Conservation (phyloP, 2,888 invertebrate genomes). For the Pristionchus fissidentatus region DNA sequence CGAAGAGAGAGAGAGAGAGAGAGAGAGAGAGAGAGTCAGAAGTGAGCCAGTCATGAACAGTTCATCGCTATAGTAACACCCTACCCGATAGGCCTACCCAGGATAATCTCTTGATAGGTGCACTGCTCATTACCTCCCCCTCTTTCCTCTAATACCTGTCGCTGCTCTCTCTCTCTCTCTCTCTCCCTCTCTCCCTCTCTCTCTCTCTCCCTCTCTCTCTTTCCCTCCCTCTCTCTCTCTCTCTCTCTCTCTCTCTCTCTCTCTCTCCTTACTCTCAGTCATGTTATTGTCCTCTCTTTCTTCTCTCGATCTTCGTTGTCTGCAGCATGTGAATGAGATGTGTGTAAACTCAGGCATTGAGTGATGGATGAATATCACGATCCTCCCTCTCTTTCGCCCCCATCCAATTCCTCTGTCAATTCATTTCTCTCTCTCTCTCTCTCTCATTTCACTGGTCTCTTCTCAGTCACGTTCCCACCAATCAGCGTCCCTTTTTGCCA, state of each 20-base stretch:
- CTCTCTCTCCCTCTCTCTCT: background rate
- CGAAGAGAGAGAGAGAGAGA: no score
- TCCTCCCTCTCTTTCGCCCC: background rate
- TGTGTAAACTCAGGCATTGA: slow-evolving; percentile 18
- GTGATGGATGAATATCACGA: slow-evolving; percentile 33
- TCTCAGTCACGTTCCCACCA: no score
- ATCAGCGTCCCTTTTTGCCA: background rate
- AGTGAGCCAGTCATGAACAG: no score
- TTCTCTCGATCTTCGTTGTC: background rate
- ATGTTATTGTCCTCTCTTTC: background rate
- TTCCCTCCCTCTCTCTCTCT: background rate
- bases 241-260: background rate
- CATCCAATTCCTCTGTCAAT: slow-evolving; percentile 9
- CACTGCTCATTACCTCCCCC: background rate
- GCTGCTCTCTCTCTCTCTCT: background rate
- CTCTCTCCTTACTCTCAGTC: background rate
- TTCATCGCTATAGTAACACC: no score
- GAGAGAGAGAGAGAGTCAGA: no score
- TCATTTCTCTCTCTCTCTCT: background rate
- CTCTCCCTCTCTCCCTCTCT: background rate
- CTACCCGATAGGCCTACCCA: no score
- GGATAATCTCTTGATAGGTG: background rate
- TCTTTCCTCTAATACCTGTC: background rate
- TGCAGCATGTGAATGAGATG: slow-evolving; percentile 34
- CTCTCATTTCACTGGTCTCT: slow-evolving; percentile 2